Evolutionary conservation across 2,113 vertebrate species (phyloP), one percentile per base, ranked within the genome.

Genomic region (Pongo pygmaeus): DNA sequence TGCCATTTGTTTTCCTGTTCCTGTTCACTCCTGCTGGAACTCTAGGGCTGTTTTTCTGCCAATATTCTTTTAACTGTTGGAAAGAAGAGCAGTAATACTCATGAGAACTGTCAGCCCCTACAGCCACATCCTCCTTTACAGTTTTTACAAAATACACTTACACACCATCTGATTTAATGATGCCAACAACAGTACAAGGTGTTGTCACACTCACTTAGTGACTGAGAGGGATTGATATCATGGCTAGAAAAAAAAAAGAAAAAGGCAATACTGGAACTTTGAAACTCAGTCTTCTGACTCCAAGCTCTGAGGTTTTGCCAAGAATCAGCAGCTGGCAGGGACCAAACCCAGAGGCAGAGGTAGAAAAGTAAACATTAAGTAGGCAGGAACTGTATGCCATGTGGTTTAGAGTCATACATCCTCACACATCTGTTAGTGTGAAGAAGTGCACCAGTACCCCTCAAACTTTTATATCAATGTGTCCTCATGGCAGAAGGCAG

Each of bases 21-120:
- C 99, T 99, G 98, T 99, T 99, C 2, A 98, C 98, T 97, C 98
- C 99, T 93, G 97, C 87, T 89, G 98, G 97, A 90, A 97, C 97
- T 87, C 98, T 96, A 86, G 98, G 99, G 89, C 96, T 99, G 93
- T 99, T 99, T 94, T 98, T 99, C 98, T 99, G 99, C 98, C 99
- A 99, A 98, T 99, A 99, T 92, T 99, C 99, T 95, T 99, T 99
- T 97, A 99, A 98, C 99, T 99, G 98, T 40, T 48, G 48, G 86
- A 95, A 95, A 89, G 86, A 96, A 92, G 93, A 88, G 35, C 38
- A 97, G 81, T 0, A 35, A 83, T 0, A 74, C 40, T 83, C 50
- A 35, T 25, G 67, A 94, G 79, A 72, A 43, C 14, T 9, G 18
- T 12, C 50, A 38, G 6, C 40, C 50, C 30, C 14, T 11, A 3